Conservation (phyloP, 2,888 invertebrate genomes). For the Netelia fuscicornis region DNA sequence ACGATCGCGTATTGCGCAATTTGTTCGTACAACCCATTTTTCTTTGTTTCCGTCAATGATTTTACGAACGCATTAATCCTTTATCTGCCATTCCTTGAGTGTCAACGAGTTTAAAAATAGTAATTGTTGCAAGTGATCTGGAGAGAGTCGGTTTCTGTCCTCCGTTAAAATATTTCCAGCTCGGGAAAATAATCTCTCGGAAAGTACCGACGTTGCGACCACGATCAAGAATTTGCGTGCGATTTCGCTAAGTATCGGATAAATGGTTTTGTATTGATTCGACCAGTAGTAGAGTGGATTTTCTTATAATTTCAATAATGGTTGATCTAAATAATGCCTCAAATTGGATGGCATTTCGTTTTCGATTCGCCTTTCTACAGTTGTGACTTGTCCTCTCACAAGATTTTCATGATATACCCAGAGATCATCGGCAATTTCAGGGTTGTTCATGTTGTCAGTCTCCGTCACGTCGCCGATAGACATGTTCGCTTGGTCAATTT, state of each 20-base stretch:
- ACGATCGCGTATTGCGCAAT: not conserved
- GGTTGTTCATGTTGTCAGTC: too few relatives aligned
- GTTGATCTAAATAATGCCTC: not conserved
- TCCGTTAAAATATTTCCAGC: constrained; percentile 61
- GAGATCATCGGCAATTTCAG: too few relatives aligned
- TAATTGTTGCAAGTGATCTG: constrained; percentile 55
- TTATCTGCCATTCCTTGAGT: constrained; percentile 35
- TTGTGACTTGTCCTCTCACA: too few relatives aligned
- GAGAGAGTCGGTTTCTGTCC: constrained; percentile 48
- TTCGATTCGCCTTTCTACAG: not conserved
- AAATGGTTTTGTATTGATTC: too few relatives aligned
- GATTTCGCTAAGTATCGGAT: too few relatives aligned
- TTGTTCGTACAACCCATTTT: not conserved
- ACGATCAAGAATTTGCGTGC: not conserved
- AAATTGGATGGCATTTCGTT: constrained; percentile 57
- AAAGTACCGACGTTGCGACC: constrained; percentile 52
- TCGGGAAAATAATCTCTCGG: constrained; percentile 59
- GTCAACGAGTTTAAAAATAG: constrained; percentile 58
- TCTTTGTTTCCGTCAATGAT: not conserved
- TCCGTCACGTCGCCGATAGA: too few relatives aligned
- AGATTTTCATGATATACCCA: too few relatives aligned
- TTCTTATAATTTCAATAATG: too few relatives aligned
- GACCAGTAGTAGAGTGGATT: too few relatives aligned
- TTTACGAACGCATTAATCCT: not conserved
- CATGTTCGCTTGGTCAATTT: too few relatives aligned